A percentile compares a stretch with the other conserved stretches of the same genome.
Conservation (phyloP, 2,888 invertebrate species). For the Aethes cnicana region DNA sequence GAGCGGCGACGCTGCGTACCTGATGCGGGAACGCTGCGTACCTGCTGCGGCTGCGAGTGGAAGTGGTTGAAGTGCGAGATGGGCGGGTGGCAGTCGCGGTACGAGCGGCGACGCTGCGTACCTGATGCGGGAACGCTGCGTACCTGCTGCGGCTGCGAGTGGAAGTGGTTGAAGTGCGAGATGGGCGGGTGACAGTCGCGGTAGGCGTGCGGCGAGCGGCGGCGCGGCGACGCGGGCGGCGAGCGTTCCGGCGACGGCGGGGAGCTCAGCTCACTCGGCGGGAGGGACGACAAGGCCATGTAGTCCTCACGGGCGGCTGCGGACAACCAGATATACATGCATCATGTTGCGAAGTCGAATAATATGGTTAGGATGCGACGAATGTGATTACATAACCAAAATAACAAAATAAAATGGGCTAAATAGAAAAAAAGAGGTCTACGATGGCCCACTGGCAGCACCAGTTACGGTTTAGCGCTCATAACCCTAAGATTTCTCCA, state of each 20-base stretch:
- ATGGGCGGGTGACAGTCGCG: slow-evolving; percentile 77
- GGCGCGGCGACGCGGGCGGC: slow-evolving; percentile 66
- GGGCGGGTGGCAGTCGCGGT: slow-evolving; percentile 68
- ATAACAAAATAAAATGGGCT: too few species aligned
- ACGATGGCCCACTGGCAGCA: too few species aligned
- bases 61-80: slow-evolving; percentile 95
- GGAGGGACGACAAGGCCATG: slow-evolving; percentile 29
- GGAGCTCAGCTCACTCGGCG: slow-evolving; percentile 59
- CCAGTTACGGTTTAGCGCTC: too few species aligned
- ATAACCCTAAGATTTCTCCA: too few species aligned
- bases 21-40: slow-evolving; percentile 45
- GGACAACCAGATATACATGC: too few species aligned
- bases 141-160: slow-evolving; percentile 93
- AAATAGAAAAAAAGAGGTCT: too few species aligned
- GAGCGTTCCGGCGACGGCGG: slow-evolving; percentile 69
- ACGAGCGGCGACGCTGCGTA: too few species aligned
- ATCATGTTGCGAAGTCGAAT: not conserved
- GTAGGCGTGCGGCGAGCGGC: slow-evolving; percentile 70
- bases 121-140: slow-evolving; percentile 35
- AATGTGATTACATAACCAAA: too few species aligned
- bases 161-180: slow-evolving; percentile 94
- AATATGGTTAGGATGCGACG: not conserved
- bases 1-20: too few species aligned
- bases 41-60: slow-evolving; percentile 94
- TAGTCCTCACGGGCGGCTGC: slow-evolving; percentile 23